Evolutionary conservation across 1,140 invertebrate genomes (phyloP).

Genomic region (Coelopa frigida): DNA sequence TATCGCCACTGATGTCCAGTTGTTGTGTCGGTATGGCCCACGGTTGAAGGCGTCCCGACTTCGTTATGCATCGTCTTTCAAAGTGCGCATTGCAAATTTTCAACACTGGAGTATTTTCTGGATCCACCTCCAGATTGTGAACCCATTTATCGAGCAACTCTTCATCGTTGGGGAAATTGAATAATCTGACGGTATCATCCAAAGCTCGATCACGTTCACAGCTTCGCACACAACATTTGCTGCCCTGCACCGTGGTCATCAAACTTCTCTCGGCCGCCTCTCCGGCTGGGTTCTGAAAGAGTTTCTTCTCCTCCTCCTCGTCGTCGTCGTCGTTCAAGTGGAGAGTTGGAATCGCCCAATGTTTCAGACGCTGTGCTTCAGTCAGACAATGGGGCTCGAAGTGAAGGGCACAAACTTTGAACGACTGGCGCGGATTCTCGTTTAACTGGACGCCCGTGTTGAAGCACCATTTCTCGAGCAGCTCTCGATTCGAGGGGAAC

Average conservation of each 20-base stretch:
- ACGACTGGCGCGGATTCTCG: slow-evolving; percentile 8
- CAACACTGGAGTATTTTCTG: background rate
- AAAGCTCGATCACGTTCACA: background rate
- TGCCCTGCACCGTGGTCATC: background rate
- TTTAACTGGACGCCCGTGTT: slow-evolving; percentile 9
- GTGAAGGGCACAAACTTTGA: slow-evolving; percentile 12
- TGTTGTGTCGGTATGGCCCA: slow-evolving; percentile 28
- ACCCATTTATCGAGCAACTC: slow-evolving; percentile 12
- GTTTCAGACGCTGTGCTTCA: slow-evolving; percentile 10
- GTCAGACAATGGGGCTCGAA: slow-evolving; percentile 14
- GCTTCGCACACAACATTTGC: slow-evolving; percentile 8
- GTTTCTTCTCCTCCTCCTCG: background rate
- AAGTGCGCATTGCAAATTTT: slow-evolving; percentile 27
- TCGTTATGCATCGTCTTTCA: slow-evolving; percentile 21
- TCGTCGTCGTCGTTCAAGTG: background rate
- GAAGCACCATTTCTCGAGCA: slow-evolving; percentile 11
- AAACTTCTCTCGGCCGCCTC: too few species aligned
- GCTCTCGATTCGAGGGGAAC: slow-evolving; percentile 9
- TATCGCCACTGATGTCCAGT: slow-evolving; percentile 8
- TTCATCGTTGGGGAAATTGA: slow-evolving; percentile 13
- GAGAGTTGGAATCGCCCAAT: slow-evolving; percentile 14
- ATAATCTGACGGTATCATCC: slow-evolving; percentile 6
- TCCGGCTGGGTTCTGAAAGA: too few species aligned
- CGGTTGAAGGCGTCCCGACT: slow-evolving; percentile 16
- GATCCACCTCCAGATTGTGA: slow-evolving; percentile 12